Evolutionary conservation across 30 jellyfish, hydroid and myxozoan genomes (phyloP), one percentile per base, ranked within the genome.

Genomic region (Cassiopea xamachana): DNA sequence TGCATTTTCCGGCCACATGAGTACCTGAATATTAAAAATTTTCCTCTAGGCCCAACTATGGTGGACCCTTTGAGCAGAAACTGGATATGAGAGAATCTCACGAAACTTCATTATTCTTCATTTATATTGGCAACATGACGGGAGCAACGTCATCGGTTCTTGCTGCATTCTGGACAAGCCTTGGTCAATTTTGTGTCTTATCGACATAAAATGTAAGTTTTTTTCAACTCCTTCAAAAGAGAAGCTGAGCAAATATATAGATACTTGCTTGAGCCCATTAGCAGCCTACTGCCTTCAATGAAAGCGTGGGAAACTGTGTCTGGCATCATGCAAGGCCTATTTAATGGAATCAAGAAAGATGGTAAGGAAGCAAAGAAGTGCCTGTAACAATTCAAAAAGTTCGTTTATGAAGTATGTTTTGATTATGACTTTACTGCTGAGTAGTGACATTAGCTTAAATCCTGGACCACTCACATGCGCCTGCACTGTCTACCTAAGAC

Each of bases 391-490:
- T 0, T 18, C 82, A 45, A 73, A 73, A 0, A 0, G 82, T 27
- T 12, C 82, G 4, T 39, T 43, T 1, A 75, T n/a, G 1, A 27
- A 15, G 47, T 46, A 75, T 46, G 9, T 75, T 10, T 7, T 46
- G 9, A 75, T 19, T n/a, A 75, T 75, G 51, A 27, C 84, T 4
- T 15, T 75, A 27, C 48, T 75, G 70, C 51, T 75, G 9, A 75
- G 84, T 75, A 70, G 84, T 7, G 84, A 1, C 51, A 46, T 75
- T n/a, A 15, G 84, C 47, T 58, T 46, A 46, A 83, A 83, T 83
- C 91, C 84, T 83, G 91, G 91, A 9, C 78, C 91, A 12, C 60
- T 83, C 2, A 70, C 1, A n/a, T 9, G 69, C 60, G 76, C 91
- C 3, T 83, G 84, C 60, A 0, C 19, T 0, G 18, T 83, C 12